Evolutionary conservation across 2,888 invertebrate genomes (phyloP), one percentile per base, ranked within the genome.

Genomic region (Eupelmus urozonus): DNA sequence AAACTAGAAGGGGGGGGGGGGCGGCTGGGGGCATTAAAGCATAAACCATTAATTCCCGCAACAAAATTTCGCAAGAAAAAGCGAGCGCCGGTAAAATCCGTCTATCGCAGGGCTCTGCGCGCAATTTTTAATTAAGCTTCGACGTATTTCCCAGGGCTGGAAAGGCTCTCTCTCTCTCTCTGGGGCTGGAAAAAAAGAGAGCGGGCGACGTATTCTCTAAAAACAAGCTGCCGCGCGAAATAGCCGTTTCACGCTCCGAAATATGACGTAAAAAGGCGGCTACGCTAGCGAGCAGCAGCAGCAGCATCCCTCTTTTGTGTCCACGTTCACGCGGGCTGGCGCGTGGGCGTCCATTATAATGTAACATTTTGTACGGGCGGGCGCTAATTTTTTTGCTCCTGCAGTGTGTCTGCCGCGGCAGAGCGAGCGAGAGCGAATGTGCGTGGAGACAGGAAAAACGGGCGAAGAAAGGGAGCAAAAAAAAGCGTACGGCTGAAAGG

Each of bases 81-180:
- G n/a, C n/a, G n/a, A n/a, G n/a, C n/a, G n/a, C n/a, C n/a, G n/a
- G n/a, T n/a, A n/a, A n/a, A n/a, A n/a, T n/a, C n/a, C n/a, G n/a
- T n/a, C n/a, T n/a, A n/a, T n/a, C n/a, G n/a, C n/a, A n/a, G n/a
- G n/a, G n/a, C n/a, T n/a, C n/a, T n/a, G n/a, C n/a, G 29, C 42
- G 65, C 70, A 53, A 78, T 79, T 79, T 79, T 79, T 79, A 70
- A 79, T 75, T 78, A 75, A 80, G 79, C 76, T 81, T 80, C 67
- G 67, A 78, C 76, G 66, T 71, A 66, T 67, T 55, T n/a, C 67
- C 78, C 78, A 77, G 75, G 76, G 76, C 45, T 34, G 45, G 66
- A 49, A 23, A n/a, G 51, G 23, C n/a, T n/a, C n/a, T n/a, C n/a
- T n/a, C n/a, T n/a, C n/a, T n/a, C n/a, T n/a, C n/a, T n/a, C n/a